Evolutionary conservation across 1,140 invertebrate species (phyloP).

Genomic region (Apis cerana): DNA sequence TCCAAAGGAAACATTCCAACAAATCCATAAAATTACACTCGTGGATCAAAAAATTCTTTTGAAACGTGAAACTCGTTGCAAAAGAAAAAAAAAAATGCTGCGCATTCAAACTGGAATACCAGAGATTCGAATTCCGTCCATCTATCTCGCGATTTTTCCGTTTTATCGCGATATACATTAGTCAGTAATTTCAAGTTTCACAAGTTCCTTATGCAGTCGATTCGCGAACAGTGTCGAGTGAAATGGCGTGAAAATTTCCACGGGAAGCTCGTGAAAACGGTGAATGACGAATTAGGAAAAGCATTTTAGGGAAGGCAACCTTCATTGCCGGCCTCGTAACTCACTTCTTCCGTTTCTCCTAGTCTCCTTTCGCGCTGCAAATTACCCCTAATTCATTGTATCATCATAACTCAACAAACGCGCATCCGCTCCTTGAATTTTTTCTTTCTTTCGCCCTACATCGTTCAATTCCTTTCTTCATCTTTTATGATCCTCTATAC

Average conservation of each 20-base stretch:
- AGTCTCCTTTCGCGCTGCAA: neutral
- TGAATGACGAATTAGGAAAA: conserved; percentile 19
- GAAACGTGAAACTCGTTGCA: no score
- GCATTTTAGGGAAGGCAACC: conserved; percentile 1
- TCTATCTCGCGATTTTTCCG: neutral
- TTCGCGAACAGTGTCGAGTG: neutral
- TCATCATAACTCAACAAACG: neutral
- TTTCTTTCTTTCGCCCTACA: no score
- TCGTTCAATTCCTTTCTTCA: no score
- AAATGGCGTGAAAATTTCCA: neutral
- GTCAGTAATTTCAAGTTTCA: neutral
- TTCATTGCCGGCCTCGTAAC: conserved; percentile 6
- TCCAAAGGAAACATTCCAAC: no score
- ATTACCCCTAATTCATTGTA: conserved; percentile 19
- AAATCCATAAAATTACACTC: no score
- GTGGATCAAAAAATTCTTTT: no score
- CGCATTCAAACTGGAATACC: neutral
- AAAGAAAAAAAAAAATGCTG: no score
- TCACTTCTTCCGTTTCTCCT: neutral
- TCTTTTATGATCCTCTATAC: neutral
- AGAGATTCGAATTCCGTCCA: neutral
- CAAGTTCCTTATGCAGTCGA: neutral
- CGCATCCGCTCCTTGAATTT: neutral
- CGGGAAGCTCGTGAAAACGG: conserved; percentile 1
- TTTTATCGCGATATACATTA: neutral